Percentiles rank a stretch among this genome's conserved stretches.
These are phyloP conservation scores for Microcebus murinus DNA, from an alignment of 2,113 vertebrate species.

Conservation along the genomic window DNA sequence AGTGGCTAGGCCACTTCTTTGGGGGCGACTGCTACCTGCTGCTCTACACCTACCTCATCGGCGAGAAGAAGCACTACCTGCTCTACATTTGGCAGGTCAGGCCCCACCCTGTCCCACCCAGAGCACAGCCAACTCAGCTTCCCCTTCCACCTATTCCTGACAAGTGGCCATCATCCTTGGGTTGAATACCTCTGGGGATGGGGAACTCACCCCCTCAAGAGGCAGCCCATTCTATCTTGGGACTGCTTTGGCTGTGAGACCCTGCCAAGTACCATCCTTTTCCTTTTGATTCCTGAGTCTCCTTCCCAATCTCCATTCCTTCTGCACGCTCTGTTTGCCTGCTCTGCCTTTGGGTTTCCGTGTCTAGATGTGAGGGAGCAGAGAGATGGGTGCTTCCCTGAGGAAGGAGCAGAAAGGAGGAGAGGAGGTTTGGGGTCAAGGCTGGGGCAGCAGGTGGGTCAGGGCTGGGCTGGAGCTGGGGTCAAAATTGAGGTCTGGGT, in stretches of 20 bases:
- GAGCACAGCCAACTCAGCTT: neutral
- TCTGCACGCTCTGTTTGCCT: neutral
- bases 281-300: neutral
- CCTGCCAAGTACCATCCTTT: neutral
- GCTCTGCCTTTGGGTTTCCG: neutral
- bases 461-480: neutral
- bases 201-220: neutral
- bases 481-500: neutral
- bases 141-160: neutral
- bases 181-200: neutral
- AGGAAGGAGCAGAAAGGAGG: neutral
- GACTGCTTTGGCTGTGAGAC: neutral
- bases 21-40: slow-evolving; percentile 93
- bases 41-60: slow-evolving; percentile 90
- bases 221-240: neutral
- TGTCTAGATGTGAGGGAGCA: neutral
- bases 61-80: slow-evolving; percentile 88
- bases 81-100: slow-evolving; percentile 95
- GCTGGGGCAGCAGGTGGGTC: neutral
- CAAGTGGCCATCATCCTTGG: neutral
- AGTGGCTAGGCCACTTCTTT: slow-evolving; percentile 92
- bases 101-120: accelerated
- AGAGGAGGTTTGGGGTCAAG: neutral
- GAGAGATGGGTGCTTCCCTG: neutral
- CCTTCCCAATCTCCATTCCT: neutral